A percentile compares a stretch with the other conserved stretches of the same genome.
Evolutionary conservation across 2,888 invertebrate species (phyloP).

Genomic region (Nomada goodeniana): DNA sequence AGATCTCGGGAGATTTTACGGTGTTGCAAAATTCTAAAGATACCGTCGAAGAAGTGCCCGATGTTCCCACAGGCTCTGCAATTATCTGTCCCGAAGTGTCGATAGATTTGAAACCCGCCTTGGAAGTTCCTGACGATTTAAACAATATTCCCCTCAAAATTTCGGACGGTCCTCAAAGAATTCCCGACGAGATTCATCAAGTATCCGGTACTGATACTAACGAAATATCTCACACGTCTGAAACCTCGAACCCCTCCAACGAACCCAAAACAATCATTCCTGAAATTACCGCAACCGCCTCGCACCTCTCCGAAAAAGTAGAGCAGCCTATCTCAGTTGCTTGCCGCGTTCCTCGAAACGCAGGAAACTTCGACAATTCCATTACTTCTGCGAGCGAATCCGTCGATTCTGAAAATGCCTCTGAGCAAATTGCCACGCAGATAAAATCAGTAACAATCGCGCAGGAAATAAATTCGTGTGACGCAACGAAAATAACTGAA

Average conservation of each 20-base stretch:
- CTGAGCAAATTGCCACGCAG: neutral
- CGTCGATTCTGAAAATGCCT: neutral
- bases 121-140: neutral
- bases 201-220: neutral
- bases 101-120: no score
- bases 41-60: neutral
- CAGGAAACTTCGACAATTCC: constrained; percentile 53
- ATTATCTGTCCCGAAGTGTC: no score
- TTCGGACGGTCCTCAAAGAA: neutral
- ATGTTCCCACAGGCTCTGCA: neutral
- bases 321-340: constrained; percentile 64
- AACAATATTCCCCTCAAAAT: neutral
- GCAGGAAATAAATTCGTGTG: neutral
- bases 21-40: neutral
- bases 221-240: neutral
- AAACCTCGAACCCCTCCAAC: neutral
- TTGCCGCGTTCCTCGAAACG: constrained; percentile 51
- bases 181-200: neutral
- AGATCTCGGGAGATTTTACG: neutral
- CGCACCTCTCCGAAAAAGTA: constrained; percentile 65
- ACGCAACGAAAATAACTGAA: neutral
- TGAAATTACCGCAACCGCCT: constrained; percentile 8
- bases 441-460: neutral
- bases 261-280: neutral
- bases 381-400: constrained; percentile 25